Base-by-base conservation (phyloP, 2,113 vertebrate species). In the Erythrocercus mccallii region DNA sequence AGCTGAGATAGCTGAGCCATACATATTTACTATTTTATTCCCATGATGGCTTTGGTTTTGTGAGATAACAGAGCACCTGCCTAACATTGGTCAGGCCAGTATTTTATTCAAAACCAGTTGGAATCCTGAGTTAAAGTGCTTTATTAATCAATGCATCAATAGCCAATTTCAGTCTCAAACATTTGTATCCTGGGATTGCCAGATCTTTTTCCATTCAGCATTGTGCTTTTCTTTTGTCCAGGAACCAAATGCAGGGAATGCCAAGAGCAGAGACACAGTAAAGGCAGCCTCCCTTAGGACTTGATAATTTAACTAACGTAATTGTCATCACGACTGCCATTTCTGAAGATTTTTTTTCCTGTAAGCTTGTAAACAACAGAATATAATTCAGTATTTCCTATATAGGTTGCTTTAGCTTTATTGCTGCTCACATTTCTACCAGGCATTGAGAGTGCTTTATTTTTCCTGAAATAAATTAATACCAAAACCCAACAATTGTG, bases 1-100 rank as follows among this genome's bases (percentile, higher is more conserved):
- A n/a, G n/a, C n/a, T n/a, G n/a, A 64, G 12, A 35, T 30, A 77
- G 33, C n/a, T 51, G 48, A 82, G 15, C 24, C 64, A 14, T 51
- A 66, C 25, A 2, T 51, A 54, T 84, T 91, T 92, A 58, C 84
- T 94, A 64, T 85, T 95, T 90, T 76, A 83, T 90, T 85, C 62
- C 38, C 18, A 21, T 18, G 64, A 44, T 61, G 28, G 3, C 17
- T 76, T 78, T 92, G 38, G 27, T 70, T 91, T 73, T 70, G 81
- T 50, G 81, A 96, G 84, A 80, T 77, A 90, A 76, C 28, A 80
- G 27, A 88, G 11, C 42, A 93, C 38, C 58, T 90, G 74, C 35
- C 53, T 73, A 47, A 80, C 33, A 12, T 62, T 65, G 86, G 71
- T 37, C 64, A 88, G 37, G 31, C 20, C 48, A 79, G 6, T 74